Evolutionary conservation across 2,888 invertebrate genomes (phyloP).

Genomic region (Xestia ashworthii): DNA sequence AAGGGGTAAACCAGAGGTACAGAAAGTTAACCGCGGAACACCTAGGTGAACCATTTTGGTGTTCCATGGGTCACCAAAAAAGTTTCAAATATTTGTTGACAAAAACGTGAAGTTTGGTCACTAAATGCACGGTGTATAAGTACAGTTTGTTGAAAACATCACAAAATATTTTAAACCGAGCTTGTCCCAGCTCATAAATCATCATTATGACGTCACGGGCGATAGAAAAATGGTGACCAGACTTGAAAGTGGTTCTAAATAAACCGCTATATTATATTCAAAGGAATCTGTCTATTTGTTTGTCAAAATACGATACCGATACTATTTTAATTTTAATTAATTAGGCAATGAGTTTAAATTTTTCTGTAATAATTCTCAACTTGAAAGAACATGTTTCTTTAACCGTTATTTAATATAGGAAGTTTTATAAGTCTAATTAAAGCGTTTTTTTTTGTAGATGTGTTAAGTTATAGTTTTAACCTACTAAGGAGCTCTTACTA

Average conservation of each 20-base stretch:
- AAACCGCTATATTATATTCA: conserved; percentile 47
- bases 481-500: background rate
- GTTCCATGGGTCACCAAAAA: no score
- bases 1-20: no score
- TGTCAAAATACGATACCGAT: background rate
- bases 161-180: conserved; percentile 48
- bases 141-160: conserved; percentile 22
- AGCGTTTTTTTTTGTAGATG: background rate
- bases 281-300: conserved; percentile 14
- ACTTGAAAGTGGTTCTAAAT: conserved; percentile 62
- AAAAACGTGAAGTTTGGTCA: background rate
- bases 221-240: conserved; percentile 55
- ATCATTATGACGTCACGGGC: conserved; percentile 66
- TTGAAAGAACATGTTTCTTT: background rate
- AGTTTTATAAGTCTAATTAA: background rate
- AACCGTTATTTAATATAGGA: background rate
- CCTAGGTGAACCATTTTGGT: no score
- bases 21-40: no score
- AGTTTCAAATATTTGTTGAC: no score
- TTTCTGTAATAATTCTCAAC: background rate
- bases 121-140: background rate
- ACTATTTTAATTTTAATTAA: background rate
- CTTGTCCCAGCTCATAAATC: conserved; percentile 59
- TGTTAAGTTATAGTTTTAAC: background rate
- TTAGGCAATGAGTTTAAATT: background rate